Percentiles rank a stretch among this genome's conserved stretches.
Evolutionary conservation across 2,113 vertebrate genomes (phyloP).

Genomic region (Ceyx melanurus): DNA sequence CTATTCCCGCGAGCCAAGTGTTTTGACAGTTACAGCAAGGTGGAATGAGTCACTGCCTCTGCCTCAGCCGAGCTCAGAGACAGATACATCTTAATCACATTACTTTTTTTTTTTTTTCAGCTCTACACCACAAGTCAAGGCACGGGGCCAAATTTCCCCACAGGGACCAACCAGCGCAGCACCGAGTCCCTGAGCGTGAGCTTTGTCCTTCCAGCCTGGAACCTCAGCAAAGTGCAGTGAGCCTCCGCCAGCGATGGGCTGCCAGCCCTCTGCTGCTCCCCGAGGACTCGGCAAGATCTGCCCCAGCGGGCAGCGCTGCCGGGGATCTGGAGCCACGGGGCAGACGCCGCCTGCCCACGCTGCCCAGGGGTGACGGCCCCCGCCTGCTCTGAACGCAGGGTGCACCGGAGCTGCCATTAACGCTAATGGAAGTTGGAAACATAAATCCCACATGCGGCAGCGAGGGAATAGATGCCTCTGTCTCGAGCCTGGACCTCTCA

Average conservation of each 20-base stretch:
- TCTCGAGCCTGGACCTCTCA: neutral
- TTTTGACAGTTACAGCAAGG: slow-evolving; percentile 67
- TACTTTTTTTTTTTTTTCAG: slow-evolving; percentile 1
- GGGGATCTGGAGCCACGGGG: neutral
- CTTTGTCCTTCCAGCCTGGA: slow-evolving; percentile 36
- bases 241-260: neutral
- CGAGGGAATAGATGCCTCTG: neutral
- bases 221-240: neutral
- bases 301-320: neutral
- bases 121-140: slow-evolving; percentile 25
- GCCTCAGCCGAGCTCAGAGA: slow-evolving; percentile 29
- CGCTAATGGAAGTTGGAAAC: slow-evolving; percentile 31
- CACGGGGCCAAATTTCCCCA: slow-evolving; percentile 17
- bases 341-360: neutral
- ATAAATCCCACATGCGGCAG: neutral
- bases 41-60: slow-evolving; percentile 59
- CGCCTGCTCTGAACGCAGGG: neutral
- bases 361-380: neutral
- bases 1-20: slow-evolving; percentile 57
- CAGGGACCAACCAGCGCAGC: neutral
- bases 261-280: neutral
- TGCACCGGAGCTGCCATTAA: slow-evolving; percentile 32
- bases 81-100: slow-evolving; percentile 61
- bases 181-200: neutral
- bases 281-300: neutral